phyloP scores from a whole-genome alignment of 2,888 invertebrate species.

The Tolmerus cingulatus region DNA sequence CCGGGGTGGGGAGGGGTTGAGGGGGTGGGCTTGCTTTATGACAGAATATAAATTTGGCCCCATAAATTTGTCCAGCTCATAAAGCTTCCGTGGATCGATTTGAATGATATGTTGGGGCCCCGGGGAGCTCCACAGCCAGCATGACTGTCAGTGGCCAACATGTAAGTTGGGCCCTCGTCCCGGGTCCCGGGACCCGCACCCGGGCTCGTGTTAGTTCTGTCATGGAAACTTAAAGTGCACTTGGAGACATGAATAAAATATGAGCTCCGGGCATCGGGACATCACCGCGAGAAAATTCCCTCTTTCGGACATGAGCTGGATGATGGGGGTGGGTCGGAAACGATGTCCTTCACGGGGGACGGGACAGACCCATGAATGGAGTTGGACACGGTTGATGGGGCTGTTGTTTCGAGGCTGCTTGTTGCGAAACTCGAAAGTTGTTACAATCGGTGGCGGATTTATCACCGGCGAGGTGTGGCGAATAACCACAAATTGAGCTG shows the following conservation, averaged over 20 bases:
- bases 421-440: background rate
- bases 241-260: slow-evolving; percentile 29
- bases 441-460: background rate
- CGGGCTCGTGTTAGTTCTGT: background rate
- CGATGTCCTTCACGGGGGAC: background rate
- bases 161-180: background rate
- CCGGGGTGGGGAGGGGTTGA: no score
- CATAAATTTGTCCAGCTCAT: slow-evolving; percentile 34
- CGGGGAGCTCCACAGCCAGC: background rate
- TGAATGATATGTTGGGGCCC: background rate
- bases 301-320: background rate
- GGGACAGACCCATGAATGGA: background rate
- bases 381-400: background rate
- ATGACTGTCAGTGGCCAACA: slow-evolving; percentile 8
- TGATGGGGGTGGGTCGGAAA: background rate
- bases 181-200: background rate
- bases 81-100: slow-evolving; percentile 25
- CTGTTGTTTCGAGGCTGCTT: background rate
- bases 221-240: slow-evolving; percentile 16
- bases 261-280: slow-evolving; percentile 7
- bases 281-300: slow-evolving; percentile 3
- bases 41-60: slow-evolving; percentile 32
- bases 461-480: background rate
- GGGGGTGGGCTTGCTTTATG: background rate
- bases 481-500: background rate